Percentiles rank a stretch among this genome's conserved stretches.
Conservation (phyloP, 2,113 vertebrate genomes). For the Panthera tigris region DNA sequence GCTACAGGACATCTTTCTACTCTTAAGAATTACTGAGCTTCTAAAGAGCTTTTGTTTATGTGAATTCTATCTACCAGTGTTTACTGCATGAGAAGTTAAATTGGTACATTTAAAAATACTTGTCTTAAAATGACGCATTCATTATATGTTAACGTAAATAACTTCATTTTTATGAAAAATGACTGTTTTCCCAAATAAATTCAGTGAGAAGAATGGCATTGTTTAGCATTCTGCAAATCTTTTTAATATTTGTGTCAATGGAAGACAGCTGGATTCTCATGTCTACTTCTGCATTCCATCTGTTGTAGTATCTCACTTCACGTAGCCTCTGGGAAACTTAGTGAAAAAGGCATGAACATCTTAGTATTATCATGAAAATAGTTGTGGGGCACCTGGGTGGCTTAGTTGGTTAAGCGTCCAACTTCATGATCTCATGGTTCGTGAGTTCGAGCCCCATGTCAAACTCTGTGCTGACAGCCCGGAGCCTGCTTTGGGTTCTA, state of each 20-base stretch:
- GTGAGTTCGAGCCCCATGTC: no score
- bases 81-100: neutral
- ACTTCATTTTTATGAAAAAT: slow-evolving; percentile 3
- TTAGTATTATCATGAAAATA: slow-evolving; percentile 8
- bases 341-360: neutral
- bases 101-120: neutral
- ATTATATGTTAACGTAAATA: neutral
- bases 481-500: no score
- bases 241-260: neutral
- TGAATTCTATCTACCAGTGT: neutral
- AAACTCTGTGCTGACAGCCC: no score
- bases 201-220: neutral
- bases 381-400: neutral
- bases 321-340: neutral
- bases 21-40: neutral
- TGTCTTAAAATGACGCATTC: neutral
- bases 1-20: neutral
- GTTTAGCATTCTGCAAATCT: neutral
- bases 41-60: neutral
- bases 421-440: no score
- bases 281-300: neutral
- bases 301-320: neutral
- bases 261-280: neutral
- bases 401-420: no score
- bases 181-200: neutral